These are phyloP conservation scores for Cyphomyrus plagiostoma DNA, from an alignment of 2,113 vertebrate species.

Conservation along the genomic window DNA sequence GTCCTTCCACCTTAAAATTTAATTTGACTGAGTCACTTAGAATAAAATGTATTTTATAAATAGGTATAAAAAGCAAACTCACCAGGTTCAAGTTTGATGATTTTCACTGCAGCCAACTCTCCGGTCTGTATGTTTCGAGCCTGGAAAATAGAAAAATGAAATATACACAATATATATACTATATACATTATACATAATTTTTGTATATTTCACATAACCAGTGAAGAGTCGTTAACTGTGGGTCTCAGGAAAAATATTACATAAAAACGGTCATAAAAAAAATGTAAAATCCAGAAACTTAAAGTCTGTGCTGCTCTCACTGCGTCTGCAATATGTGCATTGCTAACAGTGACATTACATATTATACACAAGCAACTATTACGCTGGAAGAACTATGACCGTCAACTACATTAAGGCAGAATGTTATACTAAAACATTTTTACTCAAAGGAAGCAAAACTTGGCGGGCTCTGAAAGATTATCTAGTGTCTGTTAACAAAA, in stretches of 20 bases:
- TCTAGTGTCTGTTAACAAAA: not conserved
- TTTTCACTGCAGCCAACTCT: conserved; percentile 94
- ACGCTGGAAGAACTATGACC: not conserved
- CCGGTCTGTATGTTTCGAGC: conserved; percentile 90
- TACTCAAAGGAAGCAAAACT: not conserved
- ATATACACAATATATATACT: not conserved
- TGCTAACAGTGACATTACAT: not conserved
- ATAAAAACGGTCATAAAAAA: not conserved
- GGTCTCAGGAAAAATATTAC: not conserved
- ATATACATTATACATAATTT: not conserved
- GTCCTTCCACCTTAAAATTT: not conserved
- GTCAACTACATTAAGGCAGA: not conserved
- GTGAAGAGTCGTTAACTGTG: not conserved
- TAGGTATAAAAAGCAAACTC: conserved; percentile 46
- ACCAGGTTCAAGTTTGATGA: conserved; percentile 98
- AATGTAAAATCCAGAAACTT: not conserved
- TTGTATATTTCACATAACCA: not conserved
- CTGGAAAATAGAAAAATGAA: conserved; percentile 58
- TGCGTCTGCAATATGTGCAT: not conserved
- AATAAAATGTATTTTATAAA: not conserved
- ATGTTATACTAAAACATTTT: not conserved
- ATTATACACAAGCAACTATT: not conserved
- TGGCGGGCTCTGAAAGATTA: not conserved
- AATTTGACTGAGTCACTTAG: not conserved
- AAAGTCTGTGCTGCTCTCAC: not conserved